Evolutionary conservation across 1,140 invertebrate species (phyloP), one percentile per base, ranked within the genome.

Genomic region (Solenopsis invicta): DNA sequence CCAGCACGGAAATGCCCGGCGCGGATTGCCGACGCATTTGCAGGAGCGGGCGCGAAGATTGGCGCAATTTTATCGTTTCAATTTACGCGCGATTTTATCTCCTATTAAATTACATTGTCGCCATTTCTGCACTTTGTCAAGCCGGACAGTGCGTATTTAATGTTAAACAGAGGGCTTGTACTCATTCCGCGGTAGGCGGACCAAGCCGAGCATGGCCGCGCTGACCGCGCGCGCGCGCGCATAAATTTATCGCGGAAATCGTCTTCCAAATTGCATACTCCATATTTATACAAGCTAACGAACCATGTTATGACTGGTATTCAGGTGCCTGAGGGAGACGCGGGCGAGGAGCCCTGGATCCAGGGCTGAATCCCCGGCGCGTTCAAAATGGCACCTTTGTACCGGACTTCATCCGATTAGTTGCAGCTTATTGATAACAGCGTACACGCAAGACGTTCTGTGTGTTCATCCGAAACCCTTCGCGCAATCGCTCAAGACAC

Each of bases 231-330:
- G 69, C 24, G 69, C 69, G 74, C 80, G 69, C 24, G 69, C 69
- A 75, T 75, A 61, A 84, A 74, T 84, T 75, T 62, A 61, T 61
- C 41, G 12, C 41, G 4, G 45, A 82, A 74, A 82, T 84, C 80
- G 54, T 75, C 80, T 84, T 75, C 45, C 69, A 75, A 75, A 84
- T 84, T 62, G 74, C 80, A 62, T 61, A 37, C 69, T 84, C 67
- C 80, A 84, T 84, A 84, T 75, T 84, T 84, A 84, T 84, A 75
- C 48, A 84, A 62, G 37, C 54, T 84, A 84, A 84, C 80, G 80
- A 84, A 84, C 69, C 80, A 41, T 84, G 69, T 75, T 75, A 84
- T 62, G 41, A 24, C 80, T 59, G 41, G 29, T 62, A 75, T 84
- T 75, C 80, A 84, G 41, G 6, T 41, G 54, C 64, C 45, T 81